These are phyloP conservation scores for Tinamus guttatus DNA, from an alignment of 2,113 vertebrate species.

Conservation along the genomic window DNA sequence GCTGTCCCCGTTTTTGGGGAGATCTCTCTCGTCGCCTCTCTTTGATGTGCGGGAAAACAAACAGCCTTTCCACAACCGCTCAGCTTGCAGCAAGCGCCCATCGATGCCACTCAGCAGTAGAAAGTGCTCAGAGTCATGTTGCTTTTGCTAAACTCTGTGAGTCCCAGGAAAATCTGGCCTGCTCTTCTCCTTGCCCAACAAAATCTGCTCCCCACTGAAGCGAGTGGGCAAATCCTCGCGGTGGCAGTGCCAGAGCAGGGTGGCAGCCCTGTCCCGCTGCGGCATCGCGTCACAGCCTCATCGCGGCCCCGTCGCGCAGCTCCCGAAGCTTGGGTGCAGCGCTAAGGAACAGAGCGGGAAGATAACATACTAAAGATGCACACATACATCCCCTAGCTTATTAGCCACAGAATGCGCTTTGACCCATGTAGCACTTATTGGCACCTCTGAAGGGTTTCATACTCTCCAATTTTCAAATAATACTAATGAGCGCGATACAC, in stretches of 20 bases:
- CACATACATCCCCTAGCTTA: not conserved
- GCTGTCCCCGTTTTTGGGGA: constrained; percentile 48
- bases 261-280: too few relatives aligned
- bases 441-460: not conserved
- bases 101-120: not conserved
- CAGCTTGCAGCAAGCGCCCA: constrained; percentile 8
- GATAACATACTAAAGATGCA: not conserved
- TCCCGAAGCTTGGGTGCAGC: not conserved
- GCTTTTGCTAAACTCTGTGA: not conserved
- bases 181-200: not conserved
- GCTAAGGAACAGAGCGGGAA: not conserved
- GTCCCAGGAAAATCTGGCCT: not conserved
- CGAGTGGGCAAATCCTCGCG: not conserved
- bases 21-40: constrained; percentile 47
- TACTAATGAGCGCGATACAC: not conserved
- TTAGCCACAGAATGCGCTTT: not conserved
- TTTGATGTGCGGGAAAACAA: constrained; percentile 66
- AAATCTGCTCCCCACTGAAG: not conserved
- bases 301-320: not conserved
- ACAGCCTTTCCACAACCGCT: constrained; percentile 32
- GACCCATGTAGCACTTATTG: not conserved
- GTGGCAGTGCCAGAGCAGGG: not conserved
- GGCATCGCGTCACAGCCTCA: too few relatives aligned
- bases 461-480: not conserved
- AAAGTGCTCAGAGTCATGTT: not conserved